Evolutionary conservation across 2,888 invertebrate species (phyloP).

Genomic region (Nemapogon koenigi): DNA sequence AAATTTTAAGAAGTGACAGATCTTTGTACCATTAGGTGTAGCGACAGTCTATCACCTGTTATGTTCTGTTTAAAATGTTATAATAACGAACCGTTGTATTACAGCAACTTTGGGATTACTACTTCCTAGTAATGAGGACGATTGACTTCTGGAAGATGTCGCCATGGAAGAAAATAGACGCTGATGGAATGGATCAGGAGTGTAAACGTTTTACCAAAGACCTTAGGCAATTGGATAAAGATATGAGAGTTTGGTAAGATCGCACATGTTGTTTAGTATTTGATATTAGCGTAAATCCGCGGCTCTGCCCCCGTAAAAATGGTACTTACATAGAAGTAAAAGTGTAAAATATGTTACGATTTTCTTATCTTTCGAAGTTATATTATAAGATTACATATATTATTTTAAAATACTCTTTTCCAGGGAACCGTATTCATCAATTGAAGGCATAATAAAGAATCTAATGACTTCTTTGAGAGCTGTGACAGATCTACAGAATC

Average conservation of each 20-base stretch:
- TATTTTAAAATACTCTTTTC: too few species aligned
- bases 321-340: too few species aligned
- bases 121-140: conserved; percentile 78
- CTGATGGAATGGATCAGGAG: conserved; percentile 93
- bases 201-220: conserved; percentile 92
- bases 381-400: too few species aligned
- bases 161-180: conserved; percentile 92
- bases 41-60: too few species aligned
- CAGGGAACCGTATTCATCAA: conserved; percentile 80
- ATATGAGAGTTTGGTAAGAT: conserved; percentile 72
- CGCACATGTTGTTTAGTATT: neutral
- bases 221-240: conserved; percentile 79
- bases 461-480: conserved; percentile 92
- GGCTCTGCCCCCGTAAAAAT: too few species aligned
- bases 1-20: too few species aligned
- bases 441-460: conserved; percentile 87
- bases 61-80: too few species aligned
- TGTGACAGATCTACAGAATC: conserved; percentile 93
- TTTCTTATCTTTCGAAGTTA: too few species aligned
- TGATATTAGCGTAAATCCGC: too few species aligned
- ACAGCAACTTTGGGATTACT: conserved; percentile 89
- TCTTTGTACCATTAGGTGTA: too few species aligned
- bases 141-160: conserved; percentile 94
- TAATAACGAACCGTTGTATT: conserved; percentile 7
- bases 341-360: too few species aligned